Evolutionary conservation across 1,140 invertebrate genomes (phyloP).

Genomic region (Listronotus oregonensis): DNA sequence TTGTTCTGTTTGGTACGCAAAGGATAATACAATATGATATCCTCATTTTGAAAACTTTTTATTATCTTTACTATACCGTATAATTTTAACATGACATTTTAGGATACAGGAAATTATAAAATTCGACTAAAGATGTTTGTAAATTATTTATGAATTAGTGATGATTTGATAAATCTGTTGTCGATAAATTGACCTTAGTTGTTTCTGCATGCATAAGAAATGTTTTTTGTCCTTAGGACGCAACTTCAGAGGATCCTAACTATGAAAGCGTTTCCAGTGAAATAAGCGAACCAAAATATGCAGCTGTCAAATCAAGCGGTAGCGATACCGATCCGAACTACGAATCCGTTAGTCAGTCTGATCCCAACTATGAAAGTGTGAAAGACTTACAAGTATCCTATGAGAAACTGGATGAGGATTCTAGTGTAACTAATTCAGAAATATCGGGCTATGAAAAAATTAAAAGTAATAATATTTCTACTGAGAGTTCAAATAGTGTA

Average conservation of each 20-base stretch:
- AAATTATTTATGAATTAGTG: too few species aligned
- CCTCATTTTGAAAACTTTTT: too few species aligned
- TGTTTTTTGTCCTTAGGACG: constrained; percentile 4
- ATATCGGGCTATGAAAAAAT: constrained; percentile 61
- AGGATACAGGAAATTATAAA: too few species aligned
- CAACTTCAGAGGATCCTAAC: constrained; percentile 58
- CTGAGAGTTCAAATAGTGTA: constrained; percentile 46
- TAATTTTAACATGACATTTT: too few species aligned
- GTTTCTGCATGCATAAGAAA: too few species aligned
- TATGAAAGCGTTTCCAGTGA: constrained; percentile 75
- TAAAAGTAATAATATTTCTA: constrained; percentile 42
- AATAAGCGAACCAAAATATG: constrained; percentile 57
- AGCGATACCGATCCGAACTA: constrained; percentile 66
- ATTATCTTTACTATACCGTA: too few species aligned
- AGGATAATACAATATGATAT: too few species aligned
- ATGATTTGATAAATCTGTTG: too few species aligned
- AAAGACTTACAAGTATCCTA: constrained; percentile 64
- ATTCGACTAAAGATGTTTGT: too few species aligned
- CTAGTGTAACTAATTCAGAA: constrained; percentile 55
- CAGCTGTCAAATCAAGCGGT: constrained; percentile 65
- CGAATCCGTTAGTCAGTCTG: constrained; percentile 59
- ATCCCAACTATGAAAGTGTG: constrained; percentile 60
- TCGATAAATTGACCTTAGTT: too few species aligned
- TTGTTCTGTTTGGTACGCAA: too few species aligned
- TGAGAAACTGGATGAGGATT: constrained; percentile 53